Conservation (phyloP, 2,888 invertebrate genomes). For the Diarsia rubi region DNA sequence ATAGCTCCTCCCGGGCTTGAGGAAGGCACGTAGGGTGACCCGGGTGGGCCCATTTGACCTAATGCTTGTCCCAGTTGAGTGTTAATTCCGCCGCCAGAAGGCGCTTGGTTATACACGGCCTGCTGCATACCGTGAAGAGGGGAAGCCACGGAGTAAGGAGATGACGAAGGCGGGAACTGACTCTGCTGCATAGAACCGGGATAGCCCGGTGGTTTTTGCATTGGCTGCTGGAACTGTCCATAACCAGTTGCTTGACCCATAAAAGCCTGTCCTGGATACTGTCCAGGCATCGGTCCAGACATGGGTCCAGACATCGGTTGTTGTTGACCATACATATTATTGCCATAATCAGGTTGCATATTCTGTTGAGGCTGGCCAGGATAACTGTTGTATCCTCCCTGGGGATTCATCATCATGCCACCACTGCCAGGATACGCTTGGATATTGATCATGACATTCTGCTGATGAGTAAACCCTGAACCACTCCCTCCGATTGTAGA, state of each 20-base stretch:
- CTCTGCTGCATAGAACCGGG: slow-evolving; percentile 76
- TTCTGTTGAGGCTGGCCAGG: slow-evolving; percentile 76
- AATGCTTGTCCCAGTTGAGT: slow-evolving; percentile 72
- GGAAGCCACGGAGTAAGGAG: slow-evolving; percentile 80
- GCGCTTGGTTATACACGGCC: slow-evolving; percentile 82
- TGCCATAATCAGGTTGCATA: slow-evolving; percentile 82
- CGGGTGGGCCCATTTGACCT: slow-evolving; percentile 77
- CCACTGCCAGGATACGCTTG: slow-evolving; percentile 91
- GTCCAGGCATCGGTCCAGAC: slow-evolving; percentile 76
- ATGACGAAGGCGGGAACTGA: slow-evolving; percentile 76
- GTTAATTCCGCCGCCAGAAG: slow-evolving; percentile 66
- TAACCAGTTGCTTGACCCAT: slow-evolving; percentile 77
- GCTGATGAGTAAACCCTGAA: slow-evolving; percentile 90
- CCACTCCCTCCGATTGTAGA: slow-evolving; percentile 78
- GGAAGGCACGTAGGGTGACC: slow-evolving; percentile 73
- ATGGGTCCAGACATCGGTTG: slow-evolving; percentile 78
- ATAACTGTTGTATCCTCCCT: slow-evolving; percentile 85
- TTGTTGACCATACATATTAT: slow-evolving; percentile 85
- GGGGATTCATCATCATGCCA: slow-evolving; percentile 86
- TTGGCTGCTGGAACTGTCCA: slow-evolving; percentile 79
- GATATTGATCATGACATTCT: slow-evolving; percentile 92
- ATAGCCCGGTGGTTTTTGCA: slow-evolving; percentile 79
- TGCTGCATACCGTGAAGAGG: slow-evolving; percentile 88
- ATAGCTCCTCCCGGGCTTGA: slow-evolving; percentile 81
- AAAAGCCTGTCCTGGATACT: slow-evolving; percentile 79